Evolutionary conservation across 2,888 invertebrate genomes (phyloP).

Genomic region (Sarcophaga caerulescens): DNA sequence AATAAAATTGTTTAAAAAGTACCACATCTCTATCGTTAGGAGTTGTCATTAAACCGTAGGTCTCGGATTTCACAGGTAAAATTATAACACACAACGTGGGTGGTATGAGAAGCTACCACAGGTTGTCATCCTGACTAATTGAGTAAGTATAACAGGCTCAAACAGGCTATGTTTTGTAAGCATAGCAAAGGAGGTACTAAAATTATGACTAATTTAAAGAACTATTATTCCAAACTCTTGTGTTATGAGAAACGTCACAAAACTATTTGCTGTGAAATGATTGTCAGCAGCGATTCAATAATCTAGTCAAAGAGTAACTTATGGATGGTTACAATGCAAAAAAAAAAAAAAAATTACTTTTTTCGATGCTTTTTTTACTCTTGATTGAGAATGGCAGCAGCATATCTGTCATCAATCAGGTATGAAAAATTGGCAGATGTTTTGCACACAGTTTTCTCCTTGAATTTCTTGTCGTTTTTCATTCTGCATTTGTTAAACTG

Average conservation of each 20-base stretch:
- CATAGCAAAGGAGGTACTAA: too few species aligned
- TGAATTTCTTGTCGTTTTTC: neutral
- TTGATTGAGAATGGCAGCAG: neutral
- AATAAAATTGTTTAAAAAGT: too few species aligned
- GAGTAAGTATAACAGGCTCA: too few species aligned
- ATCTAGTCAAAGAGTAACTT: neutral
- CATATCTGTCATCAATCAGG: constrained; percentile 38
- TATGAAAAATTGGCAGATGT: constrained; percentile 54
- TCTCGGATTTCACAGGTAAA: too few species aligned
- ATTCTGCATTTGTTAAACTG: constrained; percentile 20
- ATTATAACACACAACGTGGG: too few species aligned
- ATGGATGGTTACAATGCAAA: neutral
- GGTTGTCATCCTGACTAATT: too few species aligned
- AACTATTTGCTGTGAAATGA: constrained; percentile 31
- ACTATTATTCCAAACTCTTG: neutral
- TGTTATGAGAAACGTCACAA: neutral
- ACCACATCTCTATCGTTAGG: too few species aligned
- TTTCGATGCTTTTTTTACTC: neutral
- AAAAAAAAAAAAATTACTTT: too few species aligned
- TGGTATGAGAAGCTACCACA: too few species aligned
- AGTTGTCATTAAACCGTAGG: too few species aligned
- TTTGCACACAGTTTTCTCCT: neutral
- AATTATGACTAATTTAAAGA: too few species aligned
- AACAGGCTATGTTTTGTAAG: too few species aligned
- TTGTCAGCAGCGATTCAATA: constrained; percentile 54